Evolutionary conservation across 2,888 invertebrate genomes (phyloP).

Genomic region (Archaeoteleia sp.): DNA sequence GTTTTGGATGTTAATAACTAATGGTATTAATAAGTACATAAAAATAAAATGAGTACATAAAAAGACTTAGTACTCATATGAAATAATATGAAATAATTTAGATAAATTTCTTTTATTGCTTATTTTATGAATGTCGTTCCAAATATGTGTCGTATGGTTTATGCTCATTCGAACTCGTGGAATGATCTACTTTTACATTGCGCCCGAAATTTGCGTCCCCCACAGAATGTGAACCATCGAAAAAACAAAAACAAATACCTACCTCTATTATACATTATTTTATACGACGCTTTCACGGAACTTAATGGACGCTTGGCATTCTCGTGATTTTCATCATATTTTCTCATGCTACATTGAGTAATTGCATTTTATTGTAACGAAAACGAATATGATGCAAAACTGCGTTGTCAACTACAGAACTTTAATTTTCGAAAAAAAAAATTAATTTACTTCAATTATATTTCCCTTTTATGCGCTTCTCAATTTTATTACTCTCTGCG

Average conservation of each 20-base stretch:
- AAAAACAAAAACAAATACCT: background rate
- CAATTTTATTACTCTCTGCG: constrained; percentile 2
- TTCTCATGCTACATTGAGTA: constrained; percentile 2
- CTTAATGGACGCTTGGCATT: background rate
- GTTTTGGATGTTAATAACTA: too few species aligned
- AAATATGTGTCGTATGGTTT: background rate
- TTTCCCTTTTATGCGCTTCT: constrained; percentile 1
- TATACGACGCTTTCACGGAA: background rate
- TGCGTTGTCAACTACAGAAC: constrained; percentile 5
- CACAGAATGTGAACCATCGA: background rate
- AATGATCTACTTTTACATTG: background rate
- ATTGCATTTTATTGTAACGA: background rate
- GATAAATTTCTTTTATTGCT: too few species aligned
- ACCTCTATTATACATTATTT: constrained; percentile 1
- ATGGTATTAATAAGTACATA: too few species aligned
- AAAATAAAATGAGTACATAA: too few species aligned
- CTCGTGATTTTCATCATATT: constrained; percentile 2
- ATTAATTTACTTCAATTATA: constrained; percentile 4
- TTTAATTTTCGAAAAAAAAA: background rate
- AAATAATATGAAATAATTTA: too few species aligned
- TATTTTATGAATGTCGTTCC: background rate
- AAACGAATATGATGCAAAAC: constrained; percentile 5
- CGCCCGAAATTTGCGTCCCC: background rate
- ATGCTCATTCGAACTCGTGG: background rate
- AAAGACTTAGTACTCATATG: too few species aligned